Base-by-base conservation (phyloP, 2,797 vertebrate genomes). In the Sitta carolinensis region DNA sequence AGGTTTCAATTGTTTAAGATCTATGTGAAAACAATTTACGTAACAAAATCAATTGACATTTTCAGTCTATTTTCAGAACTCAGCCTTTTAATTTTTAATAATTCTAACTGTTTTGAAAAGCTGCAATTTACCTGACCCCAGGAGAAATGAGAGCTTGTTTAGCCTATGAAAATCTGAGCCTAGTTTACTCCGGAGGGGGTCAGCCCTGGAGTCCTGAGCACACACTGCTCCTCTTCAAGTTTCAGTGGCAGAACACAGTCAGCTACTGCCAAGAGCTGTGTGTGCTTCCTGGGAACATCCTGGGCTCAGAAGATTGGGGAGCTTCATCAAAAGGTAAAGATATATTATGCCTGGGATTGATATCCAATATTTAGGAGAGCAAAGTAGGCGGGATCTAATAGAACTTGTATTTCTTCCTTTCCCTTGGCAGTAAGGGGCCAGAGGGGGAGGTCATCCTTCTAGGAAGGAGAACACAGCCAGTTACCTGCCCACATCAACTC, bases 231-330 rank as follows among this genome's bases (percentile, higher is more conserved):
- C 43, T 87, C 47, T 50, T 14, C 29, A 7, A 4, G 48, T 32
- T 74, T 48, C 85, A 47, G 84, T 5, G 45, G 48, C 62, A 77
- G 45, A 90, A 47, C 63, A 36, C 15, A 2, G 1, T 2, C 27
- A 52, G 78, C 47, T 22, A 4, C 76, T 43, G 79, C 25, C 25
- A 18, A 50, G 81, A 48, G 81, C 58, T 61, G 52, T 1, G 1
- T 6, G 25, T 0, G 0, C 43, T 30, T 14, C 78, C 55, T 1
- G 0, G 22, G 42, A 55, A 38, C 20, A 40, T 47, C n/a, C 59
- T 10, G 62, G 13, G 32, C 4, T 43, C 45, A 27, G 68, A 13
- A 52, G 26, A 11, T 0, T 13, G 21, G 7, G 29, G 7, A 52
- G 40, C 6, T 27, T 88, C 57, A 38, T 30, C 22, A 4, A 38